phyloP scores from a whole-genome alignment of 2,113 vertebrate species.

The Epinephelus moara region DNA sequence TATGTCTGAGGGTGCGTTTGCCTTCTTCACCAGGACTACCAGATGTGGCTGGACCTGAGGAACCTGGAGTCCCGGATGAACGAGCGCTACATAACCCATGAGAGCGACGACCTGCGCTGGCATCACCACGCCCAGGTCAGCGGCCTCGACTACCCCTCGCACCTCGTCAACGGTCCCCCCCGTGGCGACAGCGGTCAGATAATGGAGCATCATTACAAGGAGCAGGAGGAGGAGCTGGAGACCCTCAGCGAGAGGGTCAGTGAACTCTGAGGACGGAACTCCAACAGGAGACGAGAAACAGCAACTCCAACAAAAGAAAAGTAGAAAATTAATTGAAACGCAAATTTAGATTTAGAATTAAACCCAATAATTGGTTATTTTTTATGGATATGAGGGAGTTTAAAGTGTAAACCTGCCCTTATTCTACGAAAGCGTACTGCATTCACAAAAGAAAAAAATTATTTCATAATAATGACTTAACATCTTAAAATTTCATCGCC shows the following conservation, averaged over 20 bases:
- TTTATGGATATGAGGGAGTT: too few species aligned
- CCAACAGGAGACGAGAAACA: not conserved
- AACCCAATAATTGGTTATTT: not conserved
- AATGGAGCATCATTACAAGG: conserved; percentile 85
- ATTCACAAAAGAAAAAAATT: not conserved
- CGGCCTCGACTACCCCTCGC: conserved; percentile 89
- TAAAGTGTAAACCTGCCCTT: too few species aligned
- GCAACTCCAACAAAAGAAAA: not conserved
- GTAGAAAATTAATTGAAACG: not conserved
- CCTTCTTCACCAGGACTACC: conserved; percentile 89
- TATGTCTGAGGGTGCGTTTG: not conserved
- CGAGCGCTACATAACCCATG: conserved; percentile 97
- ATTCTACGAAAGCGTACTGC: not conserved
- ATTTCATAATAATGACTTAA: not conserved
- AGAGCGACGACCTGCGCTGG: conserved; percentile 97
- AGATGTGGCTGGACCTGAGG: conserved; percentile 96
- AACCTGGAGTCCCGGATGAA: conserved; percentile 92
- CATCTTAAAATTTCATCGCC: not conserved
- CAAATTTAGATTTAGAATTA: too few species aligned
- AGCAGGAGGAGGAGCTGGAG: conserved; percentile 91
- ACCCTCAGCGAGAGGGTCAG: conserved; percentile 96
- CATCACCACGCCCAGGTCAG: conserved; percentile 91
- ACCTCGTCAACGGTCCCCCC: conserved; percentile 81
- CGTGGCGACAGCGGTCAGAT: conserved; percentile 79
- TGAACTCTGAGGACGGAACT: conserved; percentile 87